phyloP scores from a whole-genome alignment of 2,888 invertebrate genomes.

The Clusia tigrina region DNA sequence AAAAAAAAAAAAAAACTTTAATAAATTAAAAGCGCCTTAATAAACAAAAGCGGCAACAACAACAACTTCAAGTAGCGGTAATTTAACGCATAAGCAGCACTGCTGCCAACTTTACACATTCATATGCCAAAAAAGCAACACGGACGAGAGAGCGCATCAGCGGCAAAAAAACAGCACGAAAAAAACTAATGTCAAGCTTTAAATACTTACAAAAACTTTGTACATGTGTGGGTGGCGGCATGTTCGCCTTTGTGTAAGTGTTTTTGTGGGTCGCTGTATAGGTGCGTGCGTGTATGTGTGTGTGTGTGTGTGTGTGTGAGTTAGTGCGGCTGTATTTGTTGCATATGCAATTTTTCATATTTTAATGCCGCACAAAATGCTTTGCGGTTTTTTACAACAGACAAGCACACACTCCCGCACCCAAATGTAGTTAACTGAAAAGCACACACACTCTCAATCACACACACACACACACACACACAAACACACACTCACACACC shows the following conservation, averaged over 20 bases:
- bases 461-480: neutral
- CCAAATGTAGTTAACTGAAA: neutral
- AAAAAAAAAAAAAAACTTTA: slow-evolving; percentile 14
- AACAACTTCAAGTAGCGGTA: slow-evolving; percentile 10
- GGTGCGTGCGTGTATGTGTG: slow-evolving; percentile 7
- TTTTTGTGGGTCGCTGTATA: no score
- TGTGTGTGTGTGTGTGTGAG: slow-evolving; percentile 27
- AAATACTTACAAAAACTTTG: slow-evolving; percentile 1
- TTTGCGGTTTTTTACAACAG: slow-evolving; percentile 8
- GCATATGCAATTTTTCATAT: slow-evolving; percentile 32
- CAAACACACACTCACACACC: neutral
- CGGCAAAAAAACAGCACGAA: no score
- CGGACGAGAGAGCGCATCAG: no score
- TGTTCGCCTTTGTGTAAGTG: no score
- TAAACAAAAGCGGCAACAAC: slow-evolving; percentile 15
- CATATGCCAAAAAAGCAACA: neutral
- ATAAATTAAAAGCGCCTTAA: slow-evolving; percentile 24
- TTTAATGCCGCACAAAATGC: slow-evolving; percentile 1
- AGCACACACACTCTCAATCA: neutral
- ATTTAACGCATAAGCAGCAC: slow-evolving; percentile 3
- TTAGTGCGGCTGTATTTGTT: slow-evolving; percentile 36
- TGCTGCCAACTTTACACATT: slow-evolving; percentile 3
- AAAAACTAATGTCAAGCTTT: slow-evolving; percentile 2
- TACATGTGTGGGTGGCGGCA: neutral
- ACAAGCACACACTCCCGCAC: slow-evolving; percentile 41